Percentiles rank a stretch among this genome's conserved stretches.
phyloP scores from a whole-genome alignment of 1,140 invertebrate genomes.

The Galleria mellonella region DNA sequence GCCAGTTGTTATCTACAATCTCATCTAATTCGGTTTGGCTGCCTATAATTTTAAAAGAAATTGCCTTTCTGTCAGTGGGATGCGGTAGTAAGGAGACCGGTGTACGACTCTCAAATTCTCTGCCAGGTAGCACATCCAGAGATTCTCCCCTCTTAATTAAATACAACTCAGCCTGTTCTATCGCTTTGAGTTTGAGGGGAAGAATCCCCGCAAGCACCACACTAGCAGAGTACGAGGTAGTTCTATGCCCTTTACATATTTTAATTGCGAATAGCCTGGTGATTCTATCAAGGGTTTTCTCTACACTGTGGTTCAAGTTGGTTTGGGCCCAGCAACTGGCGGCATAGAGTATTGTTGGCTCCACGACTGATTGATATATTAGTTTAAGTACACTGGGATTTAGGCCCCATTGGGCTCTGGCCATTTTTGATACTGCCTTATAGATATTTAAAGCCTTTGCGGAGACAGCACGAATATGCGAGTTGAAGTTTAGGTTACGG shows the following conservation, averaged over 20 bases:
- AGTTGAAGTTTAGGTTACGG: conserved; percentile 10
- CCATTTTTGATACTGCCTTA: background rate
- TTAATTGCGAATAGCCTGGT: conserved; percentile 18
- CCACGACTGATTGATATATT: conserved; percentile 13
- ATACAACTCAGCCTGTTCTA: conserved; percentile 15
- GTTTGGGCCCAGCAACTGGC: conserved; percentile 13
- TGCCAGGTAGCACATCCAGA: background rate
- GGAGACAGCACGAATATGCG: background rate
- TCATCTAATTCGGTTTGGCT: too few relatives aligned
- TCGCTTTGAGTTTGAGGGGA: conserved; percentile 15
- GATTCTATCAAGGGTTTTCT: conserved; percentile 4
- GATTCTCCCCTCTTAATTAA: conserved; percentile 9
- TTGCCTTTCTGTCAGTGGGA: conserved; percentile 1
- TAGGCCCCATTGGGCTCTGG: background rate
- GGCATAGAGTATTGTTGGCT: conserved; percentile 19
- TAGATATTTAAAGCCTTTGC: background rate
- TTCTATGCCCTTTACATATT: conserved; percentile 14
- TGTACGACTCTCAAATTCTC: conserved; percentile 8
- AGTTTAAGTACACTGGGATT: conserved; percentile 8
- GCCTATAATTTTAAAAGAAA: background rate
- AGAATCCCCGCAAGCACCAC: conserved; percentile 16
- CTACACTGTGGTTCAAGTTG: background rate
- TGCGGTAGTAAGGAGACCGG: background rate
- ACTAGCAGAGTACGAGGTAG: conserved; percentile 15
- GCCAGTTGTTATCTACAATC: background rate